Conservation (phyloP, 2,113 vertebrate species). For the Pelecanoides urinatrix region DNA sequence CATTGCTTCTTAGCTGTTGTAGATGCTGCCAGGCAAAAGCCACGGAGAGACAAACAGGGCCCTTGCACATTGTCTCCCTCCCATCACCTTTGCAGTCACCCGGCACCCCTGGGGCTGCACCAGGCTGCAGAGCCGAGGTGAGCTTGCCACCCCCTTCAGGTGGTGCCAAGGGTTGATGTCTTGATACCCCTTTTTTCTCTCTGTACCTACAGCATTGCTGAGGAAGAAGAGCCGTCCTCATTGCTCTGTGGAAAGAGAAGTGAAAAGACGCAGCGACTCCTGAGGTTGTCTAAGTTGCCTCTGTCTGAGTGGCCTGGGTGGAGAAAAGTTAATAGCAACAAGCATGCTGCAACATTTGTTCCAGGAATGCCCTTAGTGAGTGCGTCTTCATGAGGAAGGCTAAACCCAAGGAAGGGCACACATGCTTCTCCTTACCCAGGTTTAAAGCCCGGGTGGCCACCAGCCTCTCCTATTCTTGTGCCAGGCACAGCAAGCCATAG, state of each 20-base stretch:
- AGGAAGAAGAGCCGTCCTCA: background rate
- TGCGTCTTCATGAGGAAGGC: background rate
- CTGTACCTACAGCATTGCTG: background rate
- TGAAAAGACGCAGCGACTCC: background rate
- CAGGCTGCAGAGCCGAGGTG: accelerated
- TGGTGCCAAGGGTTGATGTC: background rate
- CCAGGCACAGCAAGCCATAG: background rate
- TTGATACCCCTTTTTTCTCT: background rate
- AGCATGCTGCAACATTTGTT: background rate
- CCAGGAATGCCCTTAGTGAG: background rate
- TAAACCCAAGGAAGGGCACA: background rate
- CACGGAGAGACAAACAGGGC: accelerated
- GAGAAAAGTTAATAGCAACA: background rate
- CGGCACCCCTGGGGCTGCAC: background rate
- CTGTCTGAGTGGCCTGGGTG: background rate
- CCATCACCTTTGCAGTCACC: no score
- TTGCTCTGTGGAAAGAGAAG: background rate
- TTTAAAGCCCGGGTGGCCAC: background rate
- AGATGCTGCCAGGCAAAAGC: background rate
- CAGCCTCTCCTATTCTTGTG: background rate
- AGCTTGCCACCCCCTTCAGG: background rate
- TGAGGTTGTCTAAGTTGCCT: background rate
- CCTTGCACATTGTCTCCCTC: background rate
- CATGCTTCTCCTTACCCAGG: background rate
- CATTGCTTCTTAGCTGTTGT: background rate